Conservation (phyloP, 2,888 invertebrate species). For the Caenorhabditis zanzibari region DNA sequence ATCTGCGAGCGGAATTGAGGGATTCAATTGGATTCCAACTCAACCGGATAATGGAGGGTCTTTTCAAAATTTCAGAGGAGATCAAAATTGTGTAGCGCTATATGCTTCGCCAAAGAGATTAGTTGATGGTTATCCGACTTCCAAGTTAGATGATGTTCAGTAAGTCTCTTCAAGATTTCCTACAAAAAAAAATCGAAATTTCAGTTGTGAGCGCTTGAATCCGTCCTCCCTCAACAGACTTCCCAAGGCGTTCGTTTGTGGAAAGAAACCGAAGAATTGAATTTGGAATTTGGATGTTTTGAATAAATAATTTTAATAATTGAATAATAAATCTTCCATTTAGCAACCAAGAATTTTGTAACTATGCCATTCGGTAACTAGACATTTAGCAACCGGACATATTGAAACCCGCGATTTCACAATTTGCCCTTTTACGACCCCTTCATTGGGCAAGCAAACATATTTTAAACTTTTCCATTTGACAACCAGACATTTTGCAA, state of each 20-base stretch:
- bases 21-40: not conserved
- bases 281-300: not conserved
- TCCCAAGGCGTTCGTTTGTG: not conserved
- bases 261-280: not conserved
- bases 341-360: too few species aligned
- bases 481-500: too few species aligned
- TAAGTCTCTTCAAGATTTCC: not conserved
- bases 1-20: constrained; percentile 14
- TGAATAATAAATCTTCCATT: too few species aligned
- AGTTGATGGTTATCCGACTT: not conserved
- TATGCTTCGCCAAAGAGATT: not conserved
- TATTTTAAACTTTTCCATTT: too few species aligned
- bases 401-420: too few species aligned
- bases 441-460: too few species aligned
- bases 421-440: too few species aligned
- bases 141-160: not conserved
- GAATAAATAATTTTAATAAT: too few species aligned
- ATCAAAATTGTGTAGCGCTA: not conserved
- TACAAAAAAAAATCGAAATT: too few species aligned
- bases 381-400: too few species aligned
- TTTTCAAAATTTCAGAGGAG: not conserved
- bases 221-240: not conserved
- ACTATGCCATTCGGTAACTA: too few species aligned
- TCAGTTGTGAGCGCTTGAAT: not conserved
- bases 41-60: constrained; percentile 7